phyloP scores from a whole-genome alignment of 2,888 invertebrate genomes.

The Branchipolynoe longqiensis region DNA sequence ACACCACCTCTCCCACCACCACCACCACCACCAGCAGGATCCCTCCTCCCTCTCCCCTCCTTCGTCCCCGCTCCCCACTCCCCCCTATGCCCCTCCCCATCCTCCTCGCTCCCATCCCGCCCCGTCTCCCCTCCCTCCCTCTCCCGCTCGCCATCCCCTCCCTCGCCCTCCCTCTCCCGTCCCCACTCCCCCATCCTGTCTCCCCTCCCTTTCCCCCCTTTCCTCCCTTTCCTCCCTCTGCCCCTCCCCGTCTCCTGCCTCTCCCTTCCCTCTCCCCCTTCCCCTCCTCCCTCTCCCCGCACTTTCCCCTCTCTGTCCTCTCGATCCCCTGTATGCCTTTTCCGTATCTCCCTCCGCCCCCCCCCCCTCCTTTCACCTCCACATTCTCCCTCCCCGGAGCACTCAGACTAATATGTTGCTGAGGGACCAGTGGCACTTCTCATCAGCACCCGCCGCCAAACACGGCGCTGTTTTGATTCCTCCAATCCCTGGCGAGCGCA shows the following conservation, averaged over 20 bases:
- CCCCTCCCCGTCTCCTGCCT: neutral
- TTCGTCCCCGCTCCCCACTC: neutral
- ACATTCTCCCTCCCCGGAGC: neutral
- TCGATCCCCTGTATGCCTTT: neutral
- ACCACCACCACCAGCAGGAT: too few species aligned
- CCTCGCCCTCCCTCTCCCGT: too few species aligned
- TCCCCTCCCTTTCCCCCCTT: neutral
- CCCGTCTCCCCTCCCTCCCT: neutral
- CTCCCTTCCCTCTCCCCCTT: too few species aligned
- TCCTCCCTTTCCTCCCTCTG: neutral
- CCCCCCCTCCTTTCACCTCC: neutral
- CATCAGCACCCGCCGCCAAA: conserved; percentile 21
- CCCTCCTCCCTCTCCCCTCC: neutral
- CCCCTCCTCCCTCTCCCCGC: too few species aligned
- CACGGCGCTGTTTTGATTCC: conserved; percentile 39
- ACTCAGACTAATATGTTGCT: conserved; percentile 10
- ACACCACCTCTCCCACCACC: too few species aligned
- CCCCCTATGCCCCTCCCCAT: too few species aligned
- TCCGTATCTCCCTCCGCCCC: too few species aligned
- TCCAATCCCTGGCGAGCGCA: conserved; percentile 4
- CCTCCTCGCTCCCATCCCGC: too few species aligned
- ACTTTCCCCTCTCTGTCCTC: neutral
- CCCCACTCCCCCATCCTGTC: too few species aligned
- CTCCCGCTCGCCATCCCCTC: neutral
- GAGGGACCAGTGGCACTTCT: conserved; percentile 35